Evolutionary conservation across 2,888 invertebrate species (phyloP).

Genomic region (Tortrix viridana): DNA sequence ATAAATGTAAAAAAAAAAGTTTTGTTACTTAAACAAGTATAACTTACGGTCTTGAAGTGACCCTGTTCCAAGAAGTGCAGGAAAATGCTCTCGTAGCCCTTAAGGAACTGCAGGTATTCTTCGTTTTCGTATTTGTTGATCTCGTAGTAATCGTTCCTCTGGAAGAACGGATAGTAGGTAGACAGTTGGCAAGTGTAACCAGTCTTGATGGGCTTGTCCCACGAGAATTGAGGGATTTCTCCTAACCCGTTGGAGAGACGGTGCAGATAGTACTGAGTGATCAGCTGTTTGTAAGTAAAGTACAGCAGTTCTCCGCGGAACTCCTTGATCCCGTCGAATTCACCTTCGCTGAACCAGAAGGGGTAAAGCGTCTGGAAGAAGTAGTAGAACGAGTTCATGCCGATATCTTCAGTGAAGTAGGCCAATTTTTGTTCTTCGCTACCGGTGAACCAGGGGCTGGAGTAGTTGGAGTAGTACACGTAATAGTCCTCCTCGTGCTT

Average conservation of each 20-base stretch:
- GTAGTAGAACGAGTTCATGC: constrained; percentile 87
- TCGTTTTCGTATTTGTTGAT: constrained; percentile 76
- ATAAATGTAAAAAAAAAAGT: background rate
- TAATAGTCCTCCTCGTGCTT: constrained; percentile 69
- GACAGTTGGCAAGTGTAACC: constrained; percentile 61
- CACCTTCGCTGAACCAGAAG: constrained; percentile 84
- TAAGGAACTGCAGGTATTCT: constrained; percentile 82
- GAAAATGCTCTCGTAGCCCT: constrained; percentile 83
- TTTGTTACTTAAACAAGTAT: background rate
- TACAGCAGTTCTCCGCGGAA: constrained; percentile 87
- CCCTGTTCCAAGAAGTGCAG: constrained; percentile 80
- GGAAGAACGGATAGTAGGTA: constrained; percentile 77
- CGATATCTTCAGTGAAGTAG: constrained; percentile 89
- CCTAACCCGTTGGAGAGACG: constrained; percentile 86
- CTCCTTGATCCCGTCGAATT: constrained; percentile 75
- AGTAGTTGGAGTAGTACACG: constrained; percentile 84
- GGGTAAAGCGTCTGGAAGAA: constrained; percentile 86
- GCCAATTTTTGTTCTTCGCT: constrained; percentile 84
- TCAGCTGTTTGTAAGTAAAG: constrained; percentile 86
- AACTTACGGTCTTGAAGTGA: constrained; percentile 85
- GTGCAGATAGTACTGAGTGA: constrained; percentile 88
- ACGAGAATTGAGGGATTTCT: constrained; percentile 80
- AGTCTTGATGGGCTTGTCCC: constrained; percentile 83
- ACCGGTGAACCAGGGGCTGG: constrained; percentile 76
- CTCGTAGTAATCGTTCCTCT: constrained; percentile 85